Conservation (phyloP, 2,113 vertebrate genomes). For the Bambusicola thoracicus region DNA sequence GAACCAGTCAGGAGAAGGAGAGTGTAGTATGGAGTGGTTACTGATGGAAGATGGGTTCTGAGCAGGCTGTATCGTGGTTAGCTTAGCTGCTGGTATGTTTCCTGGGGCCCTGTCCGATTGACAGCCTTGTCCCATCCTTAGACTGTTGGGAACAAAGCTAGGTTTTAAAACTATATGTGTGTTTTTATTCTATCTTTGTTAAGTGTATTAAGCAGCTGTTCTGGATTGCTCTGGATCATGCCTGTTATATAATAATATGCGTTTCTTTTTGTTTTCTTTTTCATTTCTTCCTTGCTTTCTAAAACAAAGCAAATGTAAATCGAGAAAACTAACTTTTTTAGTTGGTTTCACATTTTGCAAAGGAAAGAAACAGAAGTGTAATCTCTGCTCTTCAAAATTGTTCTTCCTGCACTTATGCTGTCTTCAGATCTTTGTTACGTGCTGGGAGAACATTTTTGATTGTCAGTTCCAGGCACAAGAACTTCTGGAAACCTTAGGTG, state of each 20-base stretch:
- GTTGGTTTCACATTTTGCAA: not conserved
- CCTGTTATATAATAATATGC: not conserved
- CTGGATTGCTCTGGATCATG: not conserved
- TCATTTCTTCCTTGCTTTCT: not conserved
- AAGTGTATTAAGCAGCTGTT: accelerated
- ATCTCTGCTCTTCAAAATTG: not conserved
- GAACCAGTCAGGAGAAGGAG: not conserved
- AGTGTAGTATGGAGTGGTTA: not conserved
- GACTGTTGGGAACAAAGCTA: not conserved
- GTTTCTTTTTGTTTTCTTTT: not conserved
- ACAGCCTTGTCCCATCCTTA: not conserved
- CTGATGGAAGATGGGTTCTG: not conserved
- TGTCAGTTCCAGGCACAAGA: not conserved
- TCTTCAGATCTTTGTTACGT: not conserved
- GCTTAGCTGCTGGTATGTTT: not conserved
- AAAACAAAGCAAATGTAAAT: not conserved
- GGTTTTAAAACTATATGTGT: not conserved
- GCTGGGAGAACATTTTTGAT: not conserved
- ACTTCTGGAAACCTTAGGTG: not conserved
- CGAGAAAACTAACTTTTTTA: not conserved
- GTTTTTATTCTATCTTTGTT: not conserved
- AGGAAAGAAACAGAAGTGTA: not conserved
- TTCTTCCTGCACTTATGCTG: not conserved
- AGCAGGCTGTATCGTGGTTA: not conserved
- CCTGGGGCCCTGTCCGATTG: not conserved